Percentiles rank a stretch among this genome's conserved stretches.
These are phyloP conservation scores for Panurus biarmicus DNA, from an alignment of 2,113 vertebrate species.

Conservation along the genomic window DNA sequence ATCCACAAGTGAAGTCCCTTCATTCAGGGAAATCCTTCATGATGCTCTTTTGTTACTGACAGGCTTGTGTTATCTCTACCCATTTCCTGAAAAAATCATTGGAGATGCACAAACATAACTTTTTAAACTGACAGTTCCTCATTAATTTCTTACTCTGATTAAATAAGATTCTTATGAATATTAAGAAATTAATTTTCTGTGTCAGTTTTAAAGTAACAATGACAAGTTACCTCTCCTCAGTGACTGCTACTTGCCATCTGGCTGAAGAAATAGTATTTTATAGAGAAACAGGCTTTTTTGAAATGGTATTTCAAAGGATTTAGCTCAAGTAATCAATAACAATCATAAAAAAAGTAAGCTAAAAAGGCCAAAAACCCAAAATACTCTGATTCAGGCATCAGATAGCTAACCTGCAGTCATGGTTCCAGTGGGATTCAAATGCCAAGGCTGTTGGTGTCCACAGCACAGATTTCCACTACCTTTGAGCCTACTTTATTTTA, in stretches of 20 bases:
- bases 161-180: neutral
- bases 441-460: neutral
- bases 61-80: neutral
- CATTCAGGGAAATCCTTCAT: neutral
- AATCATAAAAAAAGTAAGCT: neutral
- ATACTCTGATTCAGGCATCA: neutral
- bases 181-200: conserved; percentile 11
- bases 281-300: conserved; percentile 2
- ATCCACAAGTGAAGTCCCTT: neutral
- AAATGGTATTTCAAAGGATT: neutral
- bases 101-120: accelerated
- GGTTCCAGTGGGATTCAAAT: neutral
- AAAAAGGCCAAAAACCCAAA: conserved; percentile 10
- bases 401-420: neutral
- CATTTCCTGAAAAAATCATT: neutral
- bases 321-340: neutral
- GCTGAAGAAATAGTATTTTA: conserved; percentile 10
- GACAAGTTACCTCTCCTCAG: conserved; percentile 6
- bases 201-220: neutral
- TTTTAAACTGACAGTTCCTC: neutral
- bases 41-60: neutral
- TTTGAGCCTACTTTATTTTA: neutral
- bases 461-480: neutral
- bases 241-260: neutral
- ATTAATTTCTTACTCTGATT: neutral